A percentile compares a stretch with the other conserved stretches of the same genome.
Conservation (phyloP, 2,113 vertebrate species). For the Brachyistius frenatus region DNA sequence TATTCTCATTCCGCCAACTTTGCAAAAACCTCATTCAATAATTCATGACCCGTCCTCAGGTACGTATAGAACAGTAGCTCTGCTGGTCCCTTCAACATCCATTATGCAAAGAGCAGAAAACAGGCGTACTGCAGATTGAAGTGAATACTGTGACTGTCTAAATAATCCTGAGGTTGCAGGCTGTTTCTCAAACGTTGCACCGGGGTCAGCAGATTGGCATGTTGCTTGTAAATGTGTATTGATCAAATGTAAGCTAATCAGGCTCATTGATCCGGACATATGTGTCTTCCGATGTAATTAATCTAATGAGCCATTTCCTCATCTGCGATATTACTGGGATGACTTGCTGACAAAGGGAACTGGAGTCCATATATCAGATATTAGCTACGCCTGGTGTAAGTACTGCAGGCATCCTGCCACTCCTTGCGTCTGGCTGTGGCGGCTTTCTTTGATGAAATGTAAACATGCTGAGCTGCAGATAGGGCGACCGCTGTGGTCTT, state of each 20-base stretch:
- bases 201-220: slow-evolving; percentile 50
- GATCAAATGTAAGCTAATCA: slow-evolving; percentile 69
- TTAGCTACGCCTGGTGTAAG: slow-evolving; percentile 2
- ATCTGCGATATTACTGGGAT: slow-evolving; percentile 24
- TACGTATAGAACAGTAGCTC: slow-evolving; percentile 6
- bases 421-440: background rate
- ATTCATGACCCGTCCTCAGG: slow-evolving; percentile 32
- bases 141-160: background rate
- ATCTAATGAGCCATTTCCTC: slow-evolving; percentile 61
- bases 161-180: slow-evolving; percentile 38
- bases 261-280: slow-evolving; percentile 63
- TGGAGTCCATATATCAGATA: slow-evolving; percentile 35
- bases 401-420: slow-evolving; percentile 16
- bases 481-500: background rate
- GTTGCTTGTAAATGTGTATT: slow-evolving; percentile 64
- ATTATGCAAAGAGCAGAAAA: slow-evolving; percentile 46
- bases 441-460: slow-evolving; percentile 7
- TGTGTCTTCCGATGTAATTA: slow-evolving; percentile 59
- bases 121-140: background rate
- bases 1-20: slow-evolving; percentile 33
- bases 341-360: slow-evolving; percentile 50
- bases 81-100: slow-evolving; percentile 27
- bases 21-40: slow-evolving; percentile 48
- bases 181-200: slow-evolving; percentile 32
- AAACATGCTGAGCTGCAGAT: background rate